Base-by-base conservation (phyloP, 1,140 invertebrate genomes). In the Drosophila orena region DNA sequence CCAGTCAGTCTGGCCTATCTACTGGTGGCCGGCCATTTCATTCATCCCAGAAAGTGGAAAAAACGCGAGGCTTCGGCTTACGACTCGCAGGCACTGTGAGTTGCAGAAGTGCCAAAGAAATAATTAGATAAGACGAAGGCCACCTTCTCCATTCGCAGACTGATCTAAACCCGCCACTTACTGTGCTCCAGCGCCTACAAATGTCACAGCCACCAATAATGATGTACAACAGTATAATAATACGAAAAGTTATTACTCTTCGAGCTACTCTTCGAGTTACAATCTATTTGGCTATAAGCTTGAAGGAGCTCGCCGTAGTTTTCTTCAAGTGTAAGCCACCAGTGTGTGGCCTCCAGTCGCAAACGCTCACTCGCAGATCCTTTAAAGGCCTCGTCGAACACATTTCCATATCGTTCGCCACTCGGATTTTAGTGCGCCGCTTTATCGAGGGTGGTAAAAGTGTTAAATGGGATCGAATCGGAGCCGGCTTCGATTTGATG, bases 381-480 rank as follows among this genome's bases (percentile, higher is more conserved):
- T 88, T 86, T 78, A 88, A 86, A 81, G 83, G 81, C 81, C 50
- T 79, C 77, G 42, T 55, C 62, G 64, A 64, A 61, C 74, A 78
- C 54, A 71, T 68, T 77, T 72, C 55, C 74, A 79, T 70, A 83
- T 81, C 59, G 75, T 43, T 38, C 24, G 55, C 43, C 47, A 53
- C 14, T 47, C 42, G 53, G 49, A 14, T 79, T 69, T 55, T 54
- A 54, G 57, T 55, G 64, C 50, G 4, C 14, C 14, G 50, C 27
- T 57, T 27, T 70, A 70, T 70, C 65, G 65, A 40, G 62, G 66
- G 47, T 40, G 55, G 73, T 80, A 85, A 85, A 80, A 86, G 81
- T 85, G 81, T 80, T 80, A 85, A 85, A 89, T 84, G 80, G 71
- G 30, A 46, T 56, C 80, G 74, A 62, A 79, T 84, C 81, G 79